Conservation (phyloP, 2,888 invertebrate species). For the Limenitis camilla region DNA sequence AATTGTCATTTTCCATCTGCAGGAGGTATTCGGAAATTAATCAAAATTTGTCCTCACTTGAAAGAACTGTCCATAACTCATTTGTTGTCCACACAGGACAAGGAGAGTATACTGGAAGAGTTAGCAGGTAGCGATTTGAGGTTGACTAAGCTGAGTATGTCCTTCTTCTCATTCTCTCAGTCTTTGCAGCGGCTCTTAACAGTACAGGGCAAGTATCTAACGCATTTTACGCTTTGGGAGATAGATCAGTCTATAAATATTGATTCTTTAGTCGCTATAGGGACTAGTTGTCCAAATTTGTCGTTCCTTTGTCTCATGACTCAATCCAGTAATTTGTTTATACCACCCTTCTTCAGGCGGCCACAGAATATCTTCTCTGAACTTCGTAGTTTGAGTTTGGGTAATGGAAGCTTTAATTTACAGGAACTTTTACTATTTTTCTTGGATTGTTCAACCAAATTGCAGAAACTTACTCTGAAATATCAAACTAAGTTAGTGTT, state of each 20-base stretch:
- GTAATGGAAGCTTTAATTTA: conserved; percentile 60
- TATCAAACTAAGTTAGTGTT: conserved; percentile 60
- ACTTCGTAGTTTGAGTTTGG: conserved; percentile 54
- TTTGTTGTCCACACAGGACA: conserved; percentile 58
- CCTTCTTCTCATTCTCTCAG: conserved; percentile 62
- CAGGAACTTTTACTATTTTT: conserved; percentile 56
- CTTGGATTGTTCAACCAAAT: conserved; percentile 49
- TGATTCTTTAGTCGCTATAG: conserved; percentile 54
- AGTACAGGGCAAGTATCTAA: conserved; percentile 58
- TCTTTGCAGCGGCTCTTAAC: conserved; percentile 53
- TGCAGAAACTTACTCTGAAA: conserved; percentile 57
- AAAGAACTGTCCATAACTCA: conserved; percentile 63
- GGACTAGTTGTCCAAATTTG: conserved; percentile 58
- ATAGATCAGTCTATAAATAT: conserved; percentile 58
- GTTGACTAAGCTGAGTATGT: conserved; percentile 54
- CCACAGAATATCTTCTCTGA: conserved; percentile 51
- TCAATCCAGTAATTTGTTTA: conserved; percentile 52
- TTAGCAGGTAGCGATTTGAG: conserved; percentile 52
- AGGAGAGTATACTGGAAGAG: conserved; percentile 60
- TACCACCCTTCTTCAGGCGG: conserved; percentile 49
- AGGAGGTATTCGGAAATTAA: conserved; percentile 55
- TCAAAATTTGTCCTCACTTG: conserved; percentile 60
- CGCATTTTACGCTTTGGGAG: conserved; percentile 66
- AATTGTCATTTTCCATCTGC: conserved; percentile 66
- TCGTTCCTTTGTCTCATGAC: conserved; percentile 58